phyloP scores from a whole-genome alignment of 2,113 vertebrate species.

The Shinisaurus crocodilurus region DNA sequence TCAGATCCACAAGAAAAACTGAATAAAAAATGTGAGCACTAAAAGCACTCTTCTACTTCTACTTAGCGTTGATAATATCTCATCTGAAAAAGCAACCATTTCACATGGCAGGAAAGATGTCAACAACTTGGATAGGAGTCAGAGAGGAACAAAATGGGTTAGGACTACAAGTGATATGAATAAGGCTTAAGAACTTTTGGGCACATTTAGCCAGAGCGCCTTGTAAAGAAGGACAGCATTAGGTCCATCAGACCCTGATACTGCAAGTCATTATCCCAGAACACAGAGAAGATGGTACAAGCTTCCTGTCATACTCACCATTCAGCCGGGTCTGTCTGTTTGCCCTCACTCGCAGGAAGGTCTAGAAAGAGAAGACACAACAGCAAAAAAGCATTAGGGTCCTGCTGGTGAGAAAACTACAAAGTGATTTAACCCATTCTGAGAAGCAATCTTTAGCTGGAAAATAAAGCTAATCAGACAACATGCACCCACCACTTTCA shows the following conservation, averaged over 20 bases:
- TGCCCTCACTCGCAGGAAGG: slow-evolving; percentile 96
- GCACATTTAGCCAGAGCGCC: not conserved
- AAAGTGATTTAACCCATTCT: not conserved
- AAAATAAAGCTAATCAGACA: not conserved
- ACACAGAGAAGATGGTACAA: slow-evolving; percentile 15
- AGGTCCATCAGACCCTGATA: not conserved
- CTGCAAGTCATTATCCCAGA: not conserved
- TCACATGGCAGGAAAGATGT: not conserved
- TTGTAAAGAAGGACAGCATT: not conserved
- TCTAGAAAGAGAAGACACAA: slow-evolving; percentile 79
- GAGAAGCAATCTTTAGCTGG: not conserved
- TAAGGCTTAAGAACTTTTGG: not conserved
- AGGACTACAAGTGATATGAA: not conserved
- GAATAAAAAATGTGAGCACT: not conserved
- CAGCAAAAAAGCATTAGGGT: slow-evolving; percentile 53
- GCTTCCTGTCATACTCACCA: slow-evolving; percentile 84
- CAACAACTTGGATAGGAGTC: not conserved
- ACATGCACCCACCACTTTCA: not conserved
- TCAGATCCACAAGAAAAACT: not conserved
- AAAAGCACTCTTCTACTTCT: not conserved
- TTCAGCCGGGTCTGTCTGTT: slow-evolving; percentile 98
- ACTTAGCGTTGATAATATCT: not conserved
- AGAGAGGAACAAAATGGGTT: not conserved
- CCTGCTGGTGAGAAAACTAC: not conserved
- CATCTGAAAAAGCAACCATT: not conserved